These are phyloP conservation scores for Mustela lutreola DNA, from an alignment of 2,113 vertebrate genomes.

Conservation along the genomic window DNA sequence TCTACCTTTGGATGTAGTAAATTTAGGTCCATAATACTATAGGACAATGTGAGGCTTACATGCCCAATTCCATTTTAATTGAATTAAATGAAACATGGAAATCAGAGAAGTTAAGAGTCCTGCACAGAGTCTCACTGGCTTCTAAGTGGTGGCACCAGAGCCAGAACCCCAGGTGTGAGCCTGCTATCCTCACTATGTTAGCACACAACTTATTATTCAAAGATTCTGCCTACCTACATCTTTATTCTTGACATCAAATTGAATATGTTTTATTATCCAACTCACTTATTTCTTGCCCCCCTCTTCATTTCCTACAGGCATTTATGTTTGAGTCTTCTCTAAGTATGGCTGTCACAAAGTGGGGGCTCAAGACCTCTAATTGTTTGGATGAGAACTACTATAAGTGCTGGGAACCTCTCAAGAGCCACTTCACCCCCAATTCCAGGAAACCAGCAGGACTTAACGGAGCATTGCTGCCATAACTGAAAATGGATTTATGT, in stretches of 20 bases:
- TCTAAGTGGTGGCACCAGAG: background rate
- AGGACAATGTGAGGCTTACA: background rate
- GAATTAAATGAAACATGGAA: constrained; percentile 12
- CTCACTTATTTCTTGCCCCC: constrained; percentile 1
- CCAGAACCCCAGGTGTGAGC: background rate
- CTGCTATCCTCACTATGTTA: background rate
- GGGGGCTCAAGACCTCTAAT: constrained; percentile 94
- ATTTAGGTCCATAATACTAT: background rate
- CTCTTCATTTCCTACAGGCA: constrained; percentile 87
- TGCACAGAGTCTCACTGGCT: background rate
- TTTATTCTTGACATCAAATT: background rate
- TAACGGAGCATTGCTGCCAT: background rate
- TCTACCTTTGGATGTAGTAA: background rate
- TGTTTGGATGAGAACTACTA: constrained; percentile 95
- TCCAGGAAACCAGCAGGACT: constrained; percentile 83
- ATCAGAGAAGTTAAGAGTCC: background rate
- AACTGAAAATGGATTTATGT: background rate
- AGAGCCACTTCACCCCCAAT: constrained; percentile 93
- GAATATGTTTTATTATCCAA: background rate
- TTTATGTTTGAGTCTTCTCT: constrained; percentile 99
- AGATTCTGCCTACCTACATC: background rate
- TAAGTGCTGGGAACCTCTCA: constrained; percentile 95
- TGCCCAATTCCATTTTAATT: background rate
- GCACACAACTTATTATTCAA: background rate
- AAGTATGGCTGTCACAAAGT: constrained; percentile 95